Conservation (phyloP, 2,113 vertebrate genomes). For the Pandion haliaetus region DNA sequence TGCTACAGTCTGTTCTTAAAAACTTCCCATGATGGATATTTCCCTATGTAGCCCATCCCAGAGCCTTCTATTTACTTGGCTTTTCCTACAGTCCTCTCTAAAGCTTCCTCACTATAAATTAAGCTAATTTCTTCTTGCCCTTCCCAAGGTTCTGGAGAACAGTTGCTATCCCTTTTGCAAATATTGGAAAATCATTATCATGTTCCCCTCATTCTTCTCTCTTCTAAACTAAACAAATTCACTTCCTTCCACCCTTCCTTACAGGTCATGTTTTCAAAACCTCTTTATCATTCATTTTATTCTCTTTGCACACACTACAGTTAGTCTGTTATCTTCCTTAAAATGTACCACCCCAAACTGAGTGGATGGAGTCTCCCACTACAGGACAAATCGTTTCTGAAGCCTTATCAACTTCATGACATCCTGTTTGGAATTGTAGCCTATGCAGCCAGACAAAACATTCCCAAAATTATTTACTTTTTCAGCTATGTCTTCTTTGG, state of each 20-base stretch:
- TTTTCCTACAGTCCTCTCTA: neutral
- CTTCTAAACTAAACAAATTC: slow-evolving; percentile 51
- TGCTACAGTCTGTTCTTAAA: neutral
- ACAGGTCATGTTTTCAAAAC: slow-evolving; percentile 36
- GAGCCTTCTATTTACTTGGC: neutral
- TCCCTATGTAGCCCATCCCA: neutral
- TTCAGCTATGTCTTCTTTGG: neutral
- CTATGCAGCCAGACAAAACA: neutral
- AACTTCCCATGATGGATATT: neutral
- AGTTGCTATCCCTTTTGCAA: slow-evolving; percentile 7
- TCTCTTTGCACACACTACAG: neutral
- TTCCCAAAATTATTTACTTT: neutral
- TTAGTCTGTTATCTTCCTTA: neutral
- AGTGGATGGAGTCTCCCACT: neutral
- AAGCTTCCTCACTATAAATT: neutral
- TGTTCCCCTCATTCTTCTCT: slow-evolving; percentile 41
- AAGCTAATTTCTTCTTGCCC: neutral
- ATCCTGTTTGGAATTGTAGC: neutral
- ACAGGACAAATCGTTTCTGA: neutral
- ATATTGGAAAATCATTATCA: neutral
- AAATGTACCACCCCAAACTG: neutral
- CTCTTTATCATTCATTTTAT: slow-evolving; percentile 19
- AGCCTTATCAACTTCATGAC: neutral
- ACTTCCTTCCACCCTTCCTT: slow-evolving; percentile 52
- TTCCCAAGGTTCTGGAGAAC: neutral